Base-by-base conservation (phyloP, 2,113 vertebrate species). In the Glareola pratincola region DNA sequence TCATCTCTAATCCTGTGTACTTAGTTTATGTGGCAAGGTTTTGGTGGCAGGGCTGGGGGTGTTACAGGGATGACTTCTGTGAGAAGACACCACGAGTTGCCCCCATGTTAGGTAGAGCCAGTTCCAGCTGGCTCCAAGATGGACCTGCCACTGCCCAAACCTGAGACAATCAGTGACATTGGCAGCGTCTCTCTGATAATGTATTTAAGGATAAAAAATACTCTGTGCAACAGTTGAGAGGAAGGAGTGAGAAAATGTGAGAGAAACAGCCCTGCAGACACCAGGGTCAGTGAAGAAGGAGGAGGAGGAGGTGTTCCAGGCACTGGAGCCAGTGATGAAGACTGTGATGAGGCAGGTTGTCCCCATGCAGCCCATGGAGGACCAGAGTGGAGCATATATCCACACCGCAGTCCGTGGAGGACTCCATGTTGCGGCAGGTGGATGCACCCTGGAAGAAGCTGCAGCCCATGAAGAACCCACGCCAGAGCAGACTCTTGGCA, bases 241-340 rank as follows among this genome's bases (percentile, higher is more conserved):
- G 48, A 7, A 36, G 9, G 12, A 43, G 8, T 48, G n/a, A 71
- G n/a, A 63, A 76, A 30, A 71, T 48, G 36, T 36, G 41, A 47
- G 14, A 87, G 27, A 77, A 54, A 71, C 0, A 0, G 4, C 26
- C 4, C 48, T 71, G 48, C 26, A 77, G 48, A 14, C 30, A 36
- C 19, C 10, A 27, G 30, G 22, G 8, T 47, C 57, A n/a, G 27
- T 21, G 59, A 45, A n/a, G 23, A n/a, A 59, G 59, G 20, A 67
- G 13, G 6, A 6, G 6, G 2, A 85, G 59, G 6, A 67, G 8
- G 2, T 59, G 7, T 7, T 79, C 34, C 51, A 73, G 23, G 37
- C 0, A 0, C 6, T 1, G 1, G 19, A 73, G 37, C 6, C 32
- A 0, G 0, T 43, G n/a, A 17, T 36, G 57, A 54, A 54, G 39